Base-by-base conservation (phyloP, 2,888 invertebrate genomes). In the Idaea biselata region DNA sequence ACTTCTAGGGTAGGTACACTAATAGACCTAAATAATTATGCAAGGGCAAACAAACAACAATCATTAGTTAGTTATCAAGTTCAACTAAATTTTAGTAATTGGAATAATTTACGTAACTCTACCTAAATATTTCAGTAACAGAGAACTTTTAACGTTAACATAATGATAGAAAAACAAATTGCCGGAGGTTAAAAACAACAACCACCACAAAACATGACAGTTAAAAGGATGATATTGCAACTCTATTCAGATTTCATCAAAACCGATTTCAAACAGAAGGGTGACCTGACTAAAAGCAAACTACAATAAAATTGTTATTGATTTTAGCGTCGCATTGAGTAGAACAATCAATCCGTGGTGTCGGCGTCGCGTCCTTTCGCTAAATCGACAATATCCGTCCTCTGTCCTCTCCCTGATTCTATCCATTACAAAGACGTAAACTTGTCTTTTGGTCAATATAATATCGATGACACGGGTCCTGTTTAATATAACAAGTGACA, bases 321-420 rank as follows among this genome's bases (percentile, higher is more conserved):
- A 91, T 91, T 89, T 89, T 86, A 82, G 81, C 85, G 85, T 83
- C 80, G 83, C 44, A 44, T 44, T 11, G 44, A 44, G 44, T 44
- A 84, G 88, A 87, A 87, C 86, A 88, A 90, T 90, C 84, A 85
- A 83, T 88, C 82, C 77, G 73, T 82, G 85, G 74, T 79, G 79
- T 77, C 81, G 81, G 77, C 79, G 82, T 77, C 80, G 80, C 74
- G 76, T 75, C 44, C 44, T 44, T 44, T 44, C 44, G 11, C 81
- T 87, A 89, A 91, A 91, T 91, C 84, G 81, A 80, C 81, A 78
- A 86, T 88, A 87, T 92, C 91, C 91, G 90, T 79, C 79, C 80
- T 79, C 78, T 81, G 81, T 53, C 44, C 83, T 78, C 80, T 25
- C 25, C 25, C 25, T 74, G 72, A 75, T 77, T 76, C 76, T 77